These are phyloP conservation scores for Gallinago undulata DNA, from an alignment of 2,113 vertebrate species.

Conservation along the genomic window DNA sequence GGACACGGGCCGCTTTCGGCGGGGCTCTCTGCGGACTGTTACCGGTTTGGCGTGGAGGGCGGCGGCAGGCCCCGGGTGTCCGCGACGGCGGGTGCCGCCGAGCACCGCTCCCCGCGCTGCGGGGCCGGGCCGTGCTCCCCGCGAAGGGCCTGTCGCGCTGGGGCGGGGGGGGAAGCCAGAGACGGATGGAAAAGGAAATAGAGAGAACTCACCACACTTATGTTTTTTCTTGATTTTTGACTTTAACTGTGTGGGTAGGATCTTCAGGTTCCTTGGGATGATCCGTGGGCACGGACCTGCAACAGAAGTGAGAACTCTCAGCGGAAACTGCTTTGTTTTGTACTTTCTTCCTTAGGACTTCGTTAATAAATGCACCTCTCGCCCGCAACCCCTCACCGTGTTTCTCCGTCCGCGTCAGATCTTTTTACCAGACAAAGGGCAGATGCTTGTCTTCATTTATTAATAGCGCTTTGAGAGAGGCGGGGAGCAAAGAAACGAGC, in stretches of 20 bases:
- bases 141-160: not conserved
- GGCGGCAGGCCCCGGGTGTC: not conserved
- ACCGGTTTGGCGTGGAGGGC: not conserved
- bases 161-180: not conserved
- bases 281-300: constrained; percentile 51
- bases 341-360: not conserved
- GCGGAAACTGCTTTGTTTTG: constrained; percentile 25
- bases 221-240: constrained; percentile 63
- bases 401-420: not conserved
- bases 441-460: not conserved
- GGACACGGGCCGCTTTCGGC: not conserved
- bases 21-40: not conserved
- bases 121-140: constrained; percentile 18
- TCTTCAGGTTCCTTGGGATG: constrained; percentile 53
- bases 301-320: constrained; percentile 68
- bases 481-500: not conserved
- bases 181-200: not conserved
- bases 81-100: constrained; percentile 17
- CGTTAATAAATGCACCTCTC: constrained; percentile 25
- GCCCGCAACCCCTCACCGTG: not conserved
- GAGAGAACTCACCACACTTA: constrained; percentile 57
- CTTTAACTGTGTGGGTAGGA: constrained; percentile 59
- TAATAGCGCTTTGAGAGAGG: not conserved
- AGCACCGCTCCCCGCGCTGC: not conserved
- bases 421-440: not conserved